phyloP scores from a whole-genome alignment of 2,113 vertebrate genomes.

The Leucopsar rothschildi region DNA sequence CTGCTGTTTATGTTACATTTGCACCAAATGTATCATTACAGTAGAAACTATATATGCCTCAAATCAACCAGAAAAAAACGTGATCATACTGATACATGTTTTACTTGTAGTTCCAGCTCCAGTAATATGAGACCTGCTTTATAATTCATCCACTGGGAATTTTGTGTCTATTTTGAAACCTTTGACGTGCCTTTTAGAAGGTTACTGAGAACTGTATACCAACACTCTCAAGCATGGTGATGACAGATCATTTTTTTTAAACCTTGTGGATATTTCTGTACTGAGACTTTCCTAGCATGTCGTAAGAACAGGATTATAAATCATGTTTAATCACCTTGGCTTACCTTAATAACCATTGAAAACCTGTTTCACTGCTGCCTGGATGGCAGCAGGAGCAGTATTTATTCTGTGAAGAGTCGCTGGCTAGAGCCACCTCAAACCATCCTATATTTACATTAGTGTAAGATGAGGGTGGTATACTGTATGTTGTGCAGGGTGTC shows the following conservation, averaged over 20 bases:
- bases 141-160: background rate
- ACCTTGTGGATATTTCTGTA: background rate
- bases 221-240: background rate
- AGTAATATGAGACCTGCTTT: background rate
- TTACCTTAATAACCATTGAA: background rate
- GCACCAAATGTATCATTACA: background rate
- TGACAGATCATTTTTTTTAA: background rate
- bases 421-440: background rate
- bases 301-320: background rate
- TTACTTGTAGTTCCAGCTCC: background rate
- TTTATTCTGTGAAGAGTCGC: background rate
- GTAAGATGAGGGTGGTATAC: background rate
- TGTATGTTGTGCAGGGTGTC: background rate
- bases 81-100: background rate
- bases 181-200: background rate
- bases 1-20: background rate
- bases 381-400: background rate
- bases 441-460: background rate
- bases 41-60: background rate
- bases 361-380: background rate
- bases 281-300: background rate
- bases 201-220: background rate
- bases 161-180: constrained; percentile 17
- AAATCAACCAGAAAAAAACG: background rate
- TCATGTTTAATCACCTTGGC: background rate